Conservation (phyloP, 2,113 vertebrate genomes). For the Eublepharis macularius region DNA sequence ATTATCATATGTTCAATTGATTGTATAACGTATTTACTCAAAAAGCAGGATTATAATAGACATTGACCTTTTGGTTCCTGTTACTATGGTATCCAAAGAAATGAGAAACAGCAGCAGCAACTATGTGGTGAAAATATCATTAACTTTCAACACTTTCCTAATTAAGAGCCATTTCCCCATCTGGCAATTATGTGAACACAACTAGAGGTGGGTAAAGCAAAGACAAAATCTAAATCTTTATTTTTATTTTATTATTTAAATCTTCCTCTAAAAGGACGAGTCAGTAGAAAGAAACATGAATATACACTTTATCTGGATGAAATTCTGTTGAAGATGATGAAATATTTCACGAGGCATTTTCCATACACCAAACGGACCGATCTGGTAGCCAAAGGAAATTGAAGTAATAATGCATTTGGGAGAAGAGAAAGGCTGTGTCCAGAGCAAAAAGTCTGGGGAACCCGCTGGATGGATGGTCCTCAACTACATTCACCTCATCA, state of each 20-base stretch:
- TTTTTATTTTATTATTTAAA: no score
- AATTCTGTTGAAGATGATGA: background rate
- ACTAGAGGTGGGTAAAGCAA: background rate
- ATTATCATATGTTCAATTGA: background rate
- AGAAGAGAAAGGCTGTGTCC: background rate
- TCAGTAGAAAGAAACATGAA: background rate
- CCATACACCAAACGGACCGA: background rate
- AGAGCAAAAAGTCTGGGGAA: background rate
- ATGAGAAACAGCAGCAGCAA: background rate
- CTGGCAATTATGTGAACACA: background rate
- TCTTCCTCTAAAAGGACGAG: background rate
- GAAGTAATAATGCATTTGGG: background rate
- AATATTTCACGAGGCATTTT: background rate
- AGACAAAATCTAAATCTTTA: background rate
- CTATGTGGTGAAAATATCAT: slow-evolving; percentile 26
- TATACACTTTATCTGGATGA: background rate
- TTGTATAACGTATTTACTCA: slow-evolving; percentile 1
- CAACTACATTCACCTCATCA: rapidly evolving
- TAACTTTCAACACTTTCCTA: background rate
- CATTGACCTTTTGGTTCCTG: slow-evolving; percentile 27
- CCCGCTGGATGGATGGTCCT: background rate
- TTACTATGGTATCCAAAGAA: slow-evolving; percentile 29
- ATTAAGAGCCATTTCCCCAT: background rate
- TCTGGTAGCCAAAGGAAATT: background rate
- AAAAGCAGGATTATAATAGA: background rate